Conservation (phyloP, 2,888 invertebrate species). For the Scelioninae gen. 2 region DNA sequence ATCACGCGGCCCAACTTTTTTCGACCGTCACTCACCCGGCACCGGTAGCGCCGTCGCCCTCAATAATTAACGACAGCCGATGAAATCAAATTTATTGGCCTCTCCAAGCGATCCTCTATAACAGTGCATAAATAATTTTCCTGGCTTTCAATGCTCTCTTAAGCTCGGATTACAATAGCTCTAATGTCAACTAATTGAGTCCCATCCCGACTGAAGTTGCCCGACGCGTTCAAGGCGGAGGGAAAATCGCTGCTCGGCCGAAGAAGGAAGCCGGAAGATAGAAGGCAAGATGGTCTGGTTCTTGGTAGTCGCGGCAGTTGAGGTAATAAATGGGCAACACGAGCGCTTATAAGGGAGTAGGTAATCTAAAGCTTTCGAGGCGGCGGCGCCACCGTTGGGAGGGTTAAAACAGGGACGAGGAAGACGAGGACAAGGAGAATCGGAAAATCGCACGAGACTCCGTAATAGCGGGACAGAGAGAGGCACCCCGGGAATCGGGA, state of each 20-base stretch:
- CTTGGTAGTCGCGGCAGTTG: constrained; percentile 70
- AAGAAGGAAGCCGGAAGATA: constrained; percentile 56
- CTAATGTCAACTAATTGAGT: constrained; percentile 60
- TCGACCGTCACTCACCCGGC: no score
- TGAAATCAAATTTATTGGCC: constrained; percentile 23
- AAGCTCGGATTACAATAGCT: constrained; percentile 56
- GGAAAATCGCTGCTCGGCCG: constrained; percentile 45
- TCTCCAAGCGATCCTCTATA: constrained; percentile 24
- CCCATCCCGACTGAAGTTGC: constrained; percentile 50
- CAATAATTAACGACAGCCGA: neutral
- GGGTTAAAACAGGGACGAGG: constrained; percentile 53
- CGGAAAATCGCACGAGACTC: constrained; percentile 45
- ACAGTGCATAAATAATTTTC: constrained; percentile 50
- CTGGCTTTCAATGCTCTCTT: constrained; percentile 52
- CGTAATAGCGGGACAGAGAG: constrained; percentile 57
- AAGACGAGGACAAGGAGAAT: constrained; percentile 57
- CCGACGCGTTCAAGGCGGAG: constrained; percentile 54
- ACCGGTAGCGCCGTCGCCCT: no score
- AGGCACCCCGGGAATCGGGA: constrained; percentile 51
- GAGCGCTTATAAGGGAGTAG: constrained; percentile 74
- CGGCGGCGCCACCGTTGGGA: constrained; percentile 58
- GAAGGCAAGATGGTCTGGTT: constrained; percentile 63
- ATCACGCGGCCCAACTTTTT: no score
- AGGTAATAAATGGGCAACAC: constrained; percentile 75
- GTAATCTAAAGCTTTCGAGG: constrained; percentile 66